Evolutionary conservation across 2,888 invertebrate species (phyloP), one percentile per base, ranked within the genome.

Genomic region (Drosophila emarginata): DNA sequence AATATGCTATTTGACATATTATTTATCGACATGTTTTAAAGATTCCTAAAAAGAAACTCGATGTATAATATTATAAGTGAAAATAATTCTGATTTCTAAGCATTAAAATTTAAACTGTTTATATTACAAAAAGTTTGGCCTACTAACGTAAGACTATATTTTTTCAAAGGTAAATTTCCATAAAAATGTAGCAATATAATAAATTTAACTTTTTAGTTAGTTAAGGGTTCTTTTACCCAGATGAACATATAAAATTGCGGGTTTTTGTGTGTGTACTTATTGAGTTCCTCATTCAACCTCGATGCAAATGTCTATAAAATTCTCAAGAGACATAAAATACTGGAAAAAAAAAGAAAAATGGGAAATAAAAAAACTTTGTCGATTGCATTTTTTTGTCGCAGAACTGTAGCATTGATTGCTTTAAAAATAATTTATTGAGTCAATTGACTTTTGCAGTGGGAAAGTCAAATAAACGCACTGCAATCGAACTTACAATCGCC

Each of bases 391-490:
- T 23, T 32, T 82, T 87, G 83, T 85, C 80, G 72, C 81, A 71
- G 67, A 74, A 80, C 40, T 21, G 72, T 77, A 71, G 71, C 76
- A 74, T 76, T 88, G 87, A 87, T 88, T 88, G 87, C 84, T 81
- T 88, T 87, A 85, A 88, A 85, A 85, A 85, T 88, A 88, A 85
- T 88, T 85, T 88, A 85, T 85, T 87, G 84, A 88, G 85, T 85
- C 88, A 84, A 85, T 88, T 85, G 84, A 85, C 84, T 85, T 84
- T 88, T 74, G 82, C 74, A 87, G 73, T 74, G 77, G 74, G 18
- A 45, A 45, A 78, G 75, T 87, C 82, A 85, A 85, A 85, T 88
- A 85, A 87, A 88, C 82, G 88, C 85, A 85, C 69, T 79, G 82
- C 82, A 84, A 84, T 84, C 70, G 66, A 87, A 76, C 83, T 74